Percentiles rank a stretch among this genome's conserved stretches.
Evolutionary conservation across 2,888 invertebrate genomes (phyloP).

Genomic region (Archips crataeganus): DNA sequence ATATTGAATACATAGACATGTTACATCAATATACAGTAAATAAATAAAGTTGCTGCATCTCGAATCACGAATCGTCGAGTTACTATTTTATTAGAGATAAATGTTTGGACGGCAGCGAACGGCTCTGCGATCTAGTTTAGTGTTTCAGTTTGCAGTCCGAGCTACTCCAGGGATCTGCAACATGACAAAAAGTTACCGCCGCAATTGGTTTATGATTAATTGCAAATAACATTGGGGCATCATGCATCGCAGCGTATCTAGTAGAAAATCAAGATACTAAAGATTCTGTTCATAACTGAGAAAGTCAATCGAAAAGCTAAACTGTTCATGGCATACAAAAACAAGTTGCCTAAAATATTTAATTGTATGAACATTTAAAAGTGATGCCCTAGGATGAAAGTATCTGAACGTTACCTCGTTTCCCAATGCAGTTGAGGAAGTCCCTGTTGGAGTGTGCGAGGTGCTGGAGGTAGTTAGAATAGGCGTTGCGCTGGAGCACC

Average conservation of each 20-base stretch:
- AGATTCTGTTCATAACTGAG: too few species aligned
- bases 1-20: constrained; percentile 16
- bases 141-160: constrained; percentile 46
- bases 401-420: constrained; percentile 68
- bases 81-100: constrained; percentile 18
- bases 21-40: constrained; percentile 8
- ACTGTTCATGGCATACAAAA: not conserved
- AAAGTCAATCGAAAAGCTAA: not conserved
- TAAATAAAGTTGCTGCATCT: constrained; percentile 33
- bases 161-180: constrained; percentile 54
- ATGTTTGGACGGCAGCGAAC: constrained; percentile 33
- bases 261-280: not conserved
- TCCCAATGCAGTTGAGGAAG: constrained; percentile 71
- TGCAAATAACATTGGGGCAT: not conserved
- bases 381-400: not conserved
- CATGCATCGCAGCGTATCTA: not conserved
- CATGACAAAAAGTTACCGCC: constrained; percentile 40
- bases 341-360: not conserved
- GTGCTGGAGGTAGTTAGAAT: constrained; percentile 63
- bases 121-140: constrained; percentile 25
- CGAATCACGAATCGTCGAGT: constrained; percentile 11
- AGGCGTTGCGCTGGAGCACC: constrained; percentile 65
- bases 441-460: constrained; percentile 69
- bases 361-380: not conserved
- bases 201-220: not conserved